phyloP scores from a whole-genome alignment of 2,888 invertebrate species.

The Amblyjoppa proteus region DNA sequence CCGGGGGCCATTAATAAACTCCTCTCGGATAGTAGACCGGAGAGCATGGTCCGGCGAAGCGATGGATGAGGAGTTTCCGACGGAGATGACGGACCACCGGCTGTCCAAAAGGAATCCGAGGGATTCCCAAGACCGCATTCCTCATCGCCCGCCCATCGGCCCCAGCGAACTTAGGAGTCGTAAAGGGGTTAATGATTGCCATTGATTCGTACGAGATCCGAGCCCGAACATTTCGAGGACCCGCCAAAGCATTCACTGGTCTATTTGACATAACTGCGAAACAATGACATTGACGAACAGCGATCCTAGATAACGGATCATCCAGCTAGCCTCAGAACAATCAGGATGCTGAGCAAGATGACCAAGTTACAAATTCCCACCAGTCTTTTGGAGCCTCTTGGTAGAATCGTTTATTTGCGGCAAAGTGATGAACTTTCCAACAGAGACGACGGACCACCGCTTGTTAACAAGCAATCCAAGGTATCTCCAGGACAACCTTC shows the following conservation, averaged over 20 bases:
- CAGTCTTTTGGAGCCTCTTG: no score
- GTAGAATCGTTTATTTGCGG: not conserved
- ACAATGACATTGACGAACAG: no score
- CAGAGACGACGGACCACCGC: conserved; percentile 55
- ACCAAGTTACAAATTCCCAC: conserved; percentile 3
- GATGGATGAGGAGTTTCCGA: conserved; percentile 44
- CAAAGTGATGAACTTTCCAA: conserved; percentile 41
- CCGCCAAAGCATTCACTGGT: not conserved
- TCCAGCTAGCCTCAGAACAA: no score
- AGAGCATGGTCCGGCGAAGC: conserved; percentile 23
- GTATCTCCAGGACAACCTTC: conserved; percentile 58
- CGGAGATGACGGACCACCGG: conserved; percentile 53
- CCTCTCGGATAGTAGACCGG: conserved; percentile 48
- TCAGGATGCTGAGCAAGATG: no score
- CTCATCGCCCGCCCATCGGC: conserved; percentile 38
- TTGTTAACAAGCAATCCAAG: conserved; percentile 59
- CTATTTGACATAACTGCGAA: not conserved
- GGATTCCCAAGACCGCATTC: conserved; percentile 61
- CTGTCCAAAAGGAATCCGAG: conserved; percentile 62
- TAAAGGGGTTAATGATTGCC: not conserved
- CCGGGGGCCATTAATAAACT: conserved; percentile 76
- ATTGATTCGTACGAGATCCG: not conserved
- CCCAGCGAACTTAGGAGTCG: conserved; percentile 24
- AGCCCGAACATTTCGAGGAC: not conserved
- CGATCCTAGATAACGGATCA: no score